A percentile compares a stretch with the other conserved stretches of the same genome.
phyloP scores from a whole-genome alignment of 2,888 invertebrate genomes.

The Cephonodes hylas region DNA sequence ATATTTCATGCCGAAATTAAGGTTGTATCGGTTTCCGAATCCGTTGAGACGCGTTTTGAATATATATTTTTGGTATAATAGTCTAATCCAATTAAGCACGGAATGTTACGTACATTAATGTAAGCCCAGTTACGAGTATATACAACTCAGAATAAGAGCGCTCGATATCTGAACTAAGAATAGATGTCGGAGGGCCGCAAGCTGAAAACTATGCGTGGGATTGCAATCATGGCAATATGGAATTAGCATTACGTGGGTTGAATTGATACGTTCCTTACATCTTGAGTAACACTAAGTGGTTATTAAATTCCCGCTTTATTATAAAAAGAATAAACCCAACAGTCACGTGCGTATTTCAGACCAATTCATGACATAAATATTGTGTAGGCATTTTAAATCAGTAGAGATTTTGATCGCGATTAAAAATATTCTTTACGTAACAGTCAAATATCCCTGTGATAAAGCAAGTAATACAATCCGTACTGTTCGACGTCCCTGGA shows the following conservation, averaged over 20 bases:
- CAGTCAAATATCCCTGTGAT: background rate
- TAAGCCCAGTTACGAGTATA: too few species aligned
- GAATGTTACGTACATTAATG: background rate
- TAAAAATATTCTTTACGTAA: too few species aligned
- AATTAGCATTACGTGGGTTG: too few species aligned
- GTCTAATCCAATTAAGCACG: background rate
- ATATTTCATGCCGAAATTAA: slow-evolving; percentile 8
- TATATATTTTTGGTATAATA: background rate
- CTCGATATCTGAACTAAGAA: background rate
- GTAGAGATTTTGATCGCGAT: too few species aligned
- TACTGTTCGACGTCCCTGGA: background rate
- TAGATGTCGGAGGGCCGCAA: background rate
- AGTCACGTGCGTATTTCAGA: too few species aligned
- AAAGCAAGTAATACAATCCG: background rate
- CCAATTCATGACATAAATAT: too few species aligned
- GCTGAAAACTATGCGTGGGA: background rate
- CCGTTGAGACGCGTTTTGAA: slow-evolving; percentile 6
- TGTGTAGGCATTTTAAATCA: too few species aligned
- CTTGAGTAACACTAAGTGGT: too few species aligned
- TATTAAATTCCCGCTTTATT: too few species aligned
- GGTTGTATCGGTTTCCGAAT: slow-evolving; percentile 9
- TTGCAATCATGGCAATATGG: too few species aligned
- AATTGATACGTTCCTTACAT: too few species aligned
- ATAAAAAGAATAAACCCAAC: too few species aligned
- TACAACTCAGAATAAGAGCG: background rate